Conservation (phyloP, 2,797 vertebrate species). For the Bovichtus variegatus region DNA sequence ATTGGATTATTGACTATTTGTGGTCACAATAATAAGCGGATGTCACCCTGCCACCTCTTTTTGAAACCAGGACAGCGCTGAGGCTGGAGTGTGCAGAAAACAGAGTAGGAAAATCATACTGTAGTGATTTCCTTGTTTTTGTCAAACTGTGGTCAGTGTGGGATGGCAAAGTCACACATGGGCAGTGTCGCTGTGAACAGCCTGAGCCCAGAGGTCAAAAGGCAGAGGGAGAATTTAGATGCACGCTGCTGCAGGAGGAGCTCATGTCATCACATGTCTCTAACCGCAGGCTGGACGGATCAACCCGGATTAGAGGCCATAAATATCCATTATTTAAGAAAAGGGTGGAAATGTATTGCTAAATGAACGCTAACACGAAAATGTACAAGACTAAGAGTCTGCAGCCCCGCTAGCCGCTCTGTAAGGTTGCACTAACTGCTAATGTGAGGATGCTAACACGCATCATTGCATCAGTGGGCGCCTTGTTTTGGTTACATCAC, state of each 20-base stretch:
- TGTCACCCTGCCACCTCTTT: constrained; percentile 43
- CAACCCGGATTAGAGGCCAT: not conserved
- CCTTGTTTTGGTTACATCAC: constrained; percentile 12
- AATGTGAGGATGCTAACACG: not conserved
- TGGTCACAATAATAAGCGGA: constrained; percentile 61
- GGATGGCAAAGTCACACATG: constrained; percentile 51
- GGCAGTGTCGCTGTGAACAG: constrained; percentile 54
- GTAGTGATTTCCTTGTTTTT: constrained; percentile 72
- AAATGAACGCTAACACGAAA: not conserved
- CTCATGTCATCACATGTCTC: constrained; percentile 44
- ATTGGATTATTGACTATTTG: constrained; percentile 71
- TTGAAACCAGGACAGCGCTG: constrained; percentile 58
- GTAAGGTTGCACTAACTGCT: not conserved
- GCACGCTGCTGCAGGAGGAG: constrained; percentile 45
- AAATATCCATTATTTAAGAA: not conserved
- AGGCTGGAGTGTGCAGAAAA: constrained; percentile 14
- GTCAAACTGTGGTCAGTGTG: constrained; percentile 61
- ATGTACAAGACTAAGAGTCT: not conserved
- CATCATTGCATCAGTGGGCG: too few species aligned
- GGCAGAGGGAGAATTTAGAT: constrained; percentile 31
- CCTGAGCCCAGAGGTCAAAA: constrained; percentile 49
- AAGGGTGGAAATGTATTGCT: not conserved
- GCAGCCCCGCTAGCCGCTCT: not conserved
- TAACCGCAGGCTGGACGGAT: constrained; percentile 8
- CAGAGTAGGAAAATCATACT: constrained; percentile 24